Conservation (phyloP, 2,888 invertebrate genomes). For the Meliscaeva auricollis region DNA sequence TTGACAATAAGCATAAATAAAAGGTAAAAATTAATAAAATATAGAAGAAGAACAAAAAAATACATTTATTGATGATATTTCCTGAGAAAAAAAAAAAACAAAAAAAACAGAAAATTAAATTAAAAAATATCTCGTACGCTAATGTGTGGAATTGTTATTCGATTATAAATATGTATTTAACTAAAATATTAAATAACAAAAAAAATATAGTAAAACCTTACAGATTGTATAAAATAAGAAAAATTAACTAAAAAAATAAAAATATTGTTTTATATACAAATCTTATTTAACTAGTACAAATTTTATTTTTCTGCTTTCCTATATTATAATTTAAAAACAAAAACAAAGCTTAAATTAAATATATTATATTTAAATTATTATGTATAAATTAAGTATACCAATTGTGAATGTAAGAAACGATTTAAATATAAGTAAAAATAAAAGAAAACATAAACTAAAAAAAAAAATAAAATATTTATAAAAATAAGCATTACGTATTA, state of each 20-base stretch:
- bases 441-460: conserved; percentile 37
- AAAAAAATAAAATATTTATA: conserved; percentile 68
- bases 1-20: conserved; percentile 66
- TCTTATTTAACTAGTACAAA: conserved; percentile 67
- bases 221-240: conserved; percentile 36
- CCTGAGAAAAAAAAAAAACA: conserved; percentile 5
- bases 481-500: conserved; percentile 77
- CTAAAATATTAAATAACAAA: conserved; percentile 18
- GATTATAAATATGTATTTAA: conserved; percentile 24
- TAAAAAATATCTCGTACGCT: conserved; percentile 27
- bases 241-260: not conserved
- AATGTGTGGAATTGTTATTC: conserved; percentile 67
- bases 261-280: conserved; percentile 51
- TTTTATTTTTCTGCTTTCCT: conserved; percentile 38
- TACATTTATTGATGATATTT: too few species aligned
- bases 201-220: conserved; percentile 12
- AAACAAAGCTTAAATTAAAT: conserved; percentile 75
- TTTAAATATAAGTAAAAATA: conserved; percentile 62
- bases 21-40: conserved; percentile 6
- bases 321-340: conserved; percentile 7
- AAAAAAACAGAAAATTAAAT: not conserved
- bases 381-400: conserved; percentile 59
- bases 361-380: conserved; percentile 72
- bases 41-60: conserved; percentile 10
- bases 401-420: conserved; percentile 63